Base-by-base conservation (phyloP, 2,888 invertebrate genomes). In the Hydraecia micacea region DNA sequence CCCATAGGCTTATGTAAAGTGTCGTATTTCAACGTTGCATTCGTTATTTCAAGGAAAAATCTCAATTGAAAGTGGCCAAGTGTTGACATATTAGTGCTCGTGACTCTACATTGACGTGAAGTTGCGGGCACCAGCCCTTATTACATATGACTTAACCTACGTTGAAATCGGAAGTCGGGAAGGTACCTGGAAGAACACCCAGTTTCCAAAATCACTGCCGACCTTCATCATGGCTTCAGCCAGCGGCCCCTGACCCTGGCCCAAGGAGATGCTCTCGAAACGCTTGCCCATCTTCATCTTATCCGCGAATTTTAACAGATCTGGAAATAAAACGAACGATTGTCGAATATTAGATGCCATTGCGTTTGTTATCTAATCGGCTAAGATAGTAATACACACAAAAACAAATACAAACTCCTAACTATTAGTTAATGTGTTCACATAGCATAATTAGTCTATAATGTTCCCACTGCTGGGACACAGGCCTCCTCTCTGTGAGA, bases 171-270 rank as follows among this genome's bases (percentile, higher is more conserved):
- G 28, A 69, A 55, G 11, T 55, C 7, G 21, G 11, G 11, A 21
- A 36, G n/a, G 11, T 70, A 98, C 98, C 97, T 98, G 98, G 93
- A 98, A 98, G 93, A 98, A 99, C 0, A 99, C 98, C 99, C 99
- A 99, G 90, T 98, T 98, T 0, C 99, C 99, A 79, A 97, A 97
- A 88, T 98, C 98, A 85, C 97, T 97, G 7, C 98, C 98, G 70
- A 97, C 95, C 80, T 96, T 97, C 94, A 99, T 98, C 97, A 99
- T 97, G 46, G 97, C 97, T 90, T 98, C 98, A 0, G 99, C 99
- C 69, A 98, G 97, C 0, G 98, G 98, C 0, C 99, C 99, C 93
- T 99, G 99, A 0, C 99, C 99, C 93, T 99, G 99, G 0, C 99
- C 99, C 21, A 99, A 95, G 0, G 99, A 99, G 83, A 99, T 98